A percentile compares a stretch with the other conserved stretches of the same genome.
Evolutionary conservation across 2,888 invertebrate genomes (phyloP).

Genomic region (Acanthoscelides obtectus): DNA sequence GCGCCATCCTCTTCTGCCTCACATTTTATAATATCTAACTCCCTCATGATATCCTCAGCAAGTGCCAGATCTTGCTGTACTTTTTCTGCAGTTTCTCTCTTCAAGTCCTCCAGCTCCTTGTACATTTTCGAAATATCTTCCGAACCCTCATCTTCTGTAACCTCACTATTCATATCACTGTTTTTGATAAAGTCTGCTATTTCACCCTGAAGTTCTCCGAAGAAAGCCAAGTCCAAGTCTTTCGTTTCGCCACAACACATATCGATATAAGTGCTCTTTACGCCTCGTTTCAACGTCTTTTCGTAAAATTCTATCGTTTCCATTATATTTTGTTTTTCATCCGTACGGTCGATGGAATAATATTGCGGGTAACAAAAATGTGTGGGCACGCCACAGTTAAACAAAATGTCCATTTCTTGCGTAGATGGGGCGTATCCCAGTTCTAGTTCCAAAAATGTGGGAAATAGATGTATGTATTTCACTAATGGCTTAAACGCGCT

Average conservation of each 20-base stretch:
- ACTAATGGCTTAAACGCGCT: conserved; percentile 25
- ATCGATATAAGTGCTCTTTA: not conserved
- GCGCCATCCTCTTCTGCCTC: not conserved
- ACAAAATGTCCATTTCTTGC: conserved; percentile 26
- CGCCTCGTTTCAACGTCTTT: conserved; percentile 4
- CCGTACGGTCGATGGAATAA: conserved; percentile 15
- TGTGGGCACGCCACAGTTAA: conserved; percentile 21
- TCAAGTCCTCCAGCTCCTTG: conserved; percentile 4
- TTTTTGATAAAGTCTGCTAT: not conserved
- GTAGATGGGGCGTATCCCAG: conserved; percentile 40
- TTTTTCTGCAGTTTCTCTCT: conserved; percentile 7
- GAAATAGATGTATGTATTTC: conserved; percentile 50
- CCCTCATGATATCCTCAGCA: conserved; percentile 18
- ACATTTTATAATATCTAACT: conserved; percentile 4
- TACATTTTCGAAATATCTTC: conserved; percentile 4
- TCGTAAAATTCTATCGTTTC: conserved; percentile 9
- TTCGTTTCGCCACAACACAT: not conserved
- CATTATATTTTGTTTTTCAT: conserved; percentile 11
- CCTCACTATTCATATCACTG: not conserved
- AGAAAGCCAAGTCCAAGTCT: conserved; percentile 5
- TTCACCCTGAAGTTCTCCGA: conserved; percentile 6
- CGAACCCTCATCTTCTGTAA: not conserved
- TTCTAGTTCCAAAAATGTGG: conserved; percentile 54
- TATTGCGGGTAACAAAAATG: conserved; percentile 28
- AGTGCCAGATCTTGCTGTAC: conserved; percentile 10